Percentiles rank a stretch among this genome's conserved stretches.
These are phyloP conservation scores for Apocrypta bakeri DNA, from an alignment of 1,140 invertebrate species.

Conservation along the genomic window DNA sequence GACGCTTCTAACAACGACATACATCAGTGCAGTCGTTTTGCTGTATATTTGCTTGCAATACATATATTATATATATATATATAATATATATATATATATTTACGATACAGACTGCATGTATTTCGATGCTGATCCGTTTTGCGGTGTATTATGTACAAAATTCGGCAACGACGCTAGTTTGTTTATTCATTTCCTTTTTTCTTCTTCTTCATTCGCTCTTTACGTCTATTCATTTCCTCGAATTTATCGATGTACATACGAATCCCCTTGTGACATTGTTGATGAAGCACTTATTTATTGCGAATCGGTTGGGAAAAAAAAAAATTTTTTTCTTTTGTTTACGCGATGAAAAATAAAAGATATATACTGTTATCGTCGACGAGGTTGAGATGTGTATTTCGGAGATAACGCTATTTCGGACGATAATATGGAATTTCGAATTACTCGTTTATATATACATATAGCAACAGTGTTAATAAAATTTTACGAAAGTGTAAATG, in stretches of 20 bases:
- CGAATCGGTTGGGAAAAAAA: neutral
- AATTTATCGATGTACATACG: neutral
- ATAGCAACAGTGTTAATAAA: too few relatives aligned
- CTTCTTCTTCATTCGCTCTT: neutral
- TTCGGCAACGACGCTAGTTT: neutral
- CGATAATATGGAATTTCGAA: too few relatives aligned
- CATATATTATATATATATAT: neutral
- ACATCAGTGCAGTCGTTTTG: neutral
- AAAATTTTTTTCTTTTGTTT: neutral
- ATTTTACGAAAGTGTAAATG: too few relatives aligned
- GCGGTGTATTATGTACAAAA: neutral
- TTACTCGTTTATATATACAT: too few relatives aligned
- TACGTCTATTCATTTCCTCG: too few relatives aligned
- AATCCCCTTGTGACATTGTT: neutral
- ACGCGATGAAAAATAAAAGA: neutral
- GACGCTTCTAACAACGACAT: neutral
- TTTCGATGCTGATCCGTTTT: neutral
- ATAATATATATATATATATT: neutral
- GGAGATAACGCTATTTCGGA: neutral
- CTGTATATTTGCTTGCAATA: neutral
- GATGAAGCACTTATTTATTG: neutral
- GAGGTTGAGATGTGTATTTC: neutral
- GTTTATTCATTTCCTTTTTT: conserved; percentile 5
- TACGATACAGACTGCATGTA: neutral
- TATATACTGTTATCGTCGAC: neutral